Conservation (phyloP, 2,113 vertebrate genomes). For the Hoplias malabaricus region DNA sequence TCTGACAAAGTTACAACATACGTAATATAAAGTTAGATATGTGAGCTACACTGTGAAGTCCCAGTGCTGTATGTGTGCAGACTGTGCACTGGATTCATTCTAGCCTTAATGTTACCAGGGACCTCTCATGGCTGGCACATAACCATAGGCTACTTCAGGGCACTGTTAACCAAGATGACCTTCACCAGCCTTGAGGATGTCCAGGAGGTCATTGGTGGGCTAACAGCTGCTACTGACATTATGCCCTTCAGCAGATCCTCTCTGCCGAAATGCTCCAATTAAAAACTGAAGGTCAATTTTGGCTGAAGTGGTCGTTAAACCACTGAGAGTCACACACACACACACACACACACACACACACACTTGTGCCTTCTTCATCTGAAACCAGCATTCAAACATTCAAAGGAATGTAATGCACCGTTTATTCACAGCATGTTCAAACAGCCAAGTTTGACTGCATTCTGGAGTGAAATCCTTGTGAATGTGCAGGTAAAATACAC, state of each 20-base stretch:
- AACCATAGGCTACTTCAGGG: neutral
- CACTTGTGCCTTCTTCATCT: too few species aligned
- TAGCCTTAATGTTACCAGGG: neutral
- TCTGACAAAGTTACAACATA: neutral
- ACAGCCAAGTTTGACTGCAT: too few species aligned
- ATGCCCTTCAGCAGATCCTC: neutral
- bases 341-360: too few species aligned
- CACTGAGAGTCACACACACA: neutral
- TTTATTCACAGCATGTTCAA: too few species aligned
- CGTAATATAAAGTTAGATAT: neutral
- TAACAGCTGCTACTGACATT: neutral
- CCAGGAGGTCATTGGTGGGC: neutral
- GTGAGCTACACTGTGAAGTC: neutral
- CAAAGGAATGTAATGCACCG: too few species aligned
- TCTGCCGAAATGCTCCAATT: neutral
- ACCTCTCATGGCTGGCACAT: neutral
- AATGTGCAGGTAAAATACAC: too few species aligned
- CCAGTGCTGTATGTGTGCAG: slow-evolving; percentile 6
- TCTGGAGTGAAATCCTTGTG: too few species aligned
- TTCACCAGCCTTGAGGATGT: neutral
- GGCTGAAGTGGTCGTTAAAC: neutral
- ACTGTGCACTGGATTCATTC: slow-evolving; percentile 2
- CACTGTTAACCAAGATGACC: neutral
- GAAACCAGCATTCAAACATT: too few species aligned
- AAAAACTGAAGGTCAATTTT: neutral